Conservation (phyloP, 1,140 invertebrate genomes). For the Bemisia tabaci region DNA sequence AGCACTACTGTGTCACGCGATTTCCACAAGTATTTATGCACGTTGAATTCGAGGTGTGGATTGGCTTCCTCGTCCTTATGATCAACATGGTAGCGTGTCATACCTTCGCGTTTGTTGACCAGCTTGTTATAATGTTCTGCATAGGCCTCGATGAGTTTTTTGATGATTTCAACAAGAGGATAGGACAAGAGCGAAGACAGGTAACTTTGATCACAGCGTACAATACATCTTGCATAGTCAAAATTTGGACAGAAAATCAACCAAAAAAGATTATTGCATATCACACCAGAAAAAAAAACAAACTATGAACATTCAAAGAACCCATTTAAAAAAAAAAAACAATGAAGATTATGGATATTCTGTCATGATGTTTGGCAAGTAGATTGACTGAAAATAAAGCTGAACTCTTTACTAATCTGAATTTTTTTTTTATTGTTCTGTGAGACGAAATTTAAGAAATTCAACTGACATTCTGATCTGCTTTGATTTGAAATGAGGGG, state of each 20-base stretch:
- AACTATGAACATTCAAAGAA: too few species aligned
- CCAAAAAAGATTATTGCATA: background rate
- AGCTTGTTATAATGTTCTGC: slow-evolving; percentile 14
- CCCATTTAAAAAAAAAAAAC: too few species aligned
- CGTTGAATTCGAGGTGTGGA: slow-evolving; percentile 11
- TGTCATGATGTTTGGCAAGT: too few species aligned
- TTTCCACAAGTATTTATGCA: slow-evolving; percentile 17
- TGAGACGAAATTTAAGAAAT: too few species aligned
- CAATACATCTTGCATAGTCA: background rate
- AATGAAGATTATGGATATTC: too few species aligned
- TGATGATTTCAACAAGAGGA: slow-evolving; percentile 10
- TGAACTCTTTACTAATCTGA: too few species aligned
- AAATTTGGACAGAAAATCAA: background rate
- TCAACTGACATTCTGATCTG: too few species aligned
- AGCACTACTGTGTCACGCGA: slow-evolving; percentile 8
- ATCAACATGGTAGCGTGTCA: slow-evolving; percentile 13
- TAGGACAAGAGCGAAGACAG: slow-evolving; percentile 9
- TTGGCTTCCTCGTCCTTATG: slow-evolving; percentile 8
- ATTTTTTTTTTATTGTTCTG: too few species aligned
- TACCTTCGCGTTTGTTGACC: slow-evolving; percentile 14
- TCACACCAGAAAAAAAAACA: background rate
- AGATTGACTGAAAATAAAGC: too few species aligned
- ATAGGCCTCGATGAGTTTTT: slow-evolving; percentile 16
- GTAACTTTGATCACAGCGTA: slow-evolving; percentile 4
- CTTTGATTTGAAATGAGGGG: too few species aligned